These are phyloP conservation scores for Narcine bancroftii DNA, from an alignment of 2,113 vertebrate species.

Conservation along the genomic window DNA sequence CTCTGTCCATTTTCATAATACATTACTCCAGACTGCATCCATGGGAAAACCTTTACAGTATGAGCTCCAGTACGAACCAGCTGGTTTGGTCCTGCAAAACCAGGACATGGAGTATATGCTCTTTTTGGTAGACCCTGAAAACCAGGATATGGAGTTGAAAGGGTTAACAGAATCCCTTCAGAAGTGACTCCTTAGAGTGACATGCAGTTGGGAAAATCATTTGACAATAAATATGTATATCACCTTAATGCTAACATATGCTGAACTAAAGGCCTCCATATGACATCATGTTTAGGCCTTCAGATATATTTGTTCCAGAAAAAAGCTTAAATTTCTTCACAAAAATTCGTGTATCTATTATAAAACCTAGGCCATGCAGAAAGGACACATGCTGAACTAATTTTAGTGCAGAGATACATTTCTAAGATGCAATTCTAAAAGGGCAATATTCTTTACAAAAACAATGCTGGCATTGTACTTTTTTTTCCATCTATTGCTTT, in stretches of 20 bases:
- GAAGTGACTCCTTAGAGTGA: background rate
- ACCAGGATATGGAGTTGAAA: too few species aligned
- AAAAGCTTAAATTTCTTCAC: slow-evolving; percentile 1
- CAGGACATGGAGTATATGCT: too few species aligned
- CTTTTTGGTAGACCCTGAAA: too few species aligned
- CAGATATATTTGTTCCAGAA: background rate
- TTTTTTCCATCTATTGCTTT: background rate
- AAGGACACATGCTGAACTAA: background rate
- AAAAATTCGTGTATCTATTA: background rate
- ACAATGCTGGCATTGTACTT: background rate
- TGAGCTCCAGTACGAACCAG: too few species aligned
- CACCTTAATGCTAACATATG: background rate
- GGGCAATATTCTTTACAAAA: background rate
- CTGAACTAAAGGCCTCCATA: background rate
- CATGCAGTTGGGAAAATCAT: background rate
- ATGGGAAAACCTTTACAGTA: too few species aligned
- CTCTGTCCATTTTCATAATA: too few species aligned
- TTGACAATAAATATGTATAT: background rate
- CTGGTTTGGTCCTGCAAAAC: too few species aligned
- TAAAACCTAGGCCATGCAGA: background rate
- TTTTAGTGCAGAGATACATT: background rate
- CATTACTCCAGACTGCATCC: too few species aligned
- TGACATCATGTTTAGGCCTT: background rate
- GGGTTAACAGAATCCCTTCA: background rate
- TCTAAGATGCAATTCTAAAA: background rate